Conservation (phyloP, 2,797 vertebrate species). For the Tauraco hartlaubi region DNA sequence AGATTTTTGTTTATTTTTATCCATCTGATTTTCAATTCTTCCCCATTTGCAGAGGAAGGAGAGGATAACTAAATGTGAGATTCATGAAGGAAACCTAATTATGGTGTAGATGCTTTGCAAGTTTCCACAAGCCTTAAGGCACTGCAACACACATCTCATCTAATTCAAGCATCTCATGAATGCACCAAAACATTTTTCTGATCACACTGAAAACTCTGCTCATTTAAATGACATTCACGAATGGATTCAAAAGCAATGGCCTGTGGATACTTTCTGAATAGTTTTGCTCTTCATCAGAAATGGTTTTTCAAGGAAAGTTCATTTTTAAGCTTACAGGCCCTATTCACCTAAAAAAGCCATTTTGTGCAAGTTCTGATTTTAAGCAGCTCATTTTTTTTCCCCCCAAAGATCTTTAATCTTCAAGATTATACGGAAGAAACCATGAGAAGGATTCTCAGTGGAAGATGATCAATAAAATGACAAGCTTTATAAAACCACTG, state of each 20-base stretch:
- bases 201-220: background rate
- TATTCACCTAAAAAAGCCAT: background rate
- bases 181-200: constrained; percentile 16
- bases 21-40: background rate
- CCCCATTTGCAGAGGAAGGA: background rate
- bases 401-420: background rate
- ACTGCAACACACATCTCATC: background rate
- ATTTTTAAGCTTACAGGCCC: background rate
- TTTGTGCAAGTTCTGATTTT: background rate
- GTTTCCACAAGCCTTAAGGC: constrained; percentile 11
- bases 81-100: constrained; percentile 26
- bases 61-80: background rate
- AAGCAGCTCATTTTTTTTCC: background rate
- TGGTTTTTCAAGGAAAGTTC: background rate
- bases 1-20: background rate
- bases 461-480: background rate
- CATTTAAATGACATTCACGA: constrained; percentile 18
- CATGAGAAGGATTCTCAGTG: background rate
- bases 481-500: background rate
- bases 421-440: background rate
- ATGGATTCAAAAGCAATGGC: constrained; percentile 23
- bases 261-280: constrained; percentile 12
- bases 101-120: background rate
- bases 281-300: constrained; percentile 8
- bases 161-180: constrained; percentile 3